These are phyloP conservation scores for Toxotes chatareus DNA, from an alignment of 2,113 vertebrate genomes.

Conservation along the genomic window DNA sequence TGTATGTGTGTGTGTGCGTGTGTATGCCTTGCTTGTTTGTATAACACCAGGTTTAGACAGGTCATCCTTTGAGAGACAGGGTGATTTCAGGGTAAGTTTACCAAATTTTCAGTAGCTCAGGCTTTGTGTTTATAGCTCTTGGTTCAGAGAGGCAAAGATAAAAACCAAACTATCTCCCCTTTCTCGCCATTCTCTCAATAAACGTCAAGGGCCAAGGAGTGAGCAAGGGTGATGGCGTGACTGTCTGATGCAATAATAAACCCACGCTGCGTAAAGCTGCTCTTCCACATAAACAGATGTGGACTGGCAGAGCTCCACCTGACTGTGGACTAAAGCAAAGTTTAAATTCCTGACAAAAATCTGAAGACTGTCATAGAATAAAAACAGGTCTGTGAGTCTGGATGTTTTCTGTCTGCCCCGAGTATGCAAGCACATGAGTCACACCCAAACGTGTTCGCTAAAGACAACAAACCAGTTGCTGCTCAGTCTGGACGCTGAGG, in stretches of 20 bases:
- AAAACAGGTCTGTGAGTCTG: conserved; percentile 59
- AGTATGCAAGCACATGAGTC: conserved; percentile 65
- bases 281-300: conserved; percentile 73
- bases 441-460: conserved; percentile 68
- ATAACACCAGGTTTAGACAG: conserved; percentile 45
- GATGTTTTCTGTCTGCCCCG: conserved; percentile 67
- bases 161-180: conserved; percentile 47
- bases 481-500: conserved; percentile 68
- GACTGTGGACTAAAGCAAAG: conserved; percentile 58
- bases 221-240: conserved; percentile 56
- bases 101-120: conserved; percentile 53
- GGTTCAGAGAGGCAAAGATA: conserved; percentile 41
- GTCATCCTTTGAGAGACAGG: conserved; percentile 44
- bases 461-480: conserved; percentile 75
- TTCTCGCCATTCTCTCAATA: conserved; percentile 58
- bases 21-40: conserved; percentile 21
- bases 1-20: conserved; percentile 13
- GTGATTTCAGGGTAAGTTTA: conserved; percentile 54
- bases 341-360: conserved; percentile 56
- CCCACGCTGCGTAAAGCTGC: conserved; percentile 49
- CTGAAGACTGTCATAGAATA: conserved; percentile 42
- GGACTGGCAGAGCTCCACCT: conserved; percentile 50
- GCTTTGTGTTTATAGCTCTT: conserved; percentile 51
- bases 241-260: conserved; percentile 69
- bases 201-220: conserved; percentile 52